Conservation (phyloP, 2,113 vertebrate genomes). For the Vulpes lagopus region DNA sequence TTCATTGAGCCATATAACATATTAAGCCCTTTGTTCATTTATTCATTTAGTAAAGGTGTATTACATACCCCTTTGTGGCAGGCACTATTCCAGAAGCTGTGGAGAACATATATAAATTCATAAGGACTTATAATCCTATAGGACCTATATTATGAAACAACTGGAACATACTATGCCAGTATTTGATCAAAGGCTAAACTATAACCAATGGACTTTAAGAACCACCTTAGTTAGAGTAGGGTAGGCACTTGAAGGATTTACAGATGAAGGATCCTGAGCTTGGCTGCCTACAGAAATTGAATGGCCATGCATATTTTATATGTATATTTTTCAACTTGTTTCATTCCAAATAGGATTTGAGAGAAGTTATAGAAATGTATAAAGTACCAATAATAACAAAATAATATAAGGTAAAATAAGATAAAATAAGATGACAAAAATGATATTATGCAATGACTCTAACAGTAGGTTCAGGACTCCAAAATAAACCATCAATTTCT, state of each 20-base stretch:
- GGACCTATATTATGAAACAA: background rate
- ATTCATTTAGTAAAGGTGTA: conserved; percentile 31
- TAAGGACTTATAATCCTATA: background rate
- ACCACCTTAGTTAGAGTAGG: background rate
- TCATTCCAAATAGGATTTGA: background rate
- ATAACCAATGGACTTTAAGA: background rate
- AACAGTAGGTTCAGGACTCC: background rate
- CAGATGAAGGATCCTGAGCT: background rate
- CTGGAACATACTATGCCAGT: background rate
- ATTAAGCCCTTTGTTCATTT: background rate
- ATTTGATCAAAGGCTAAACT: conserved; percentile 38
- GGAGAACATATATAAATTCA: background rate
- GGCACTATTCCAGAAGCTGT: background rate
- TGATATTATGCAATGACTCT: background rate
- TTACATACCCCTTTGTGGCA: background rate
- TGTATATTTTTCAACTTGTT: background rate
- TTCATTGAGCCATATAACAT: background rate
- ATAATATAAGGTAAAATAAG: background rate
- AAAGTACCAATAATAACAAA: background rate
- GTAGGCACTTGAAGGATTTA: background rate
- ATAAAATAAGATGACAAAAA: background rate
- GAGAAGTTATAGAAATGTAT: background rate
- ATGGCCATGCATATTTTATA: background rate
- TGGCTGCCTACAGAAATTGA: background rate
- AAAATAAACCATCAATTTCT: background rate